Base-by-base conservation (phyloP, 2,888 invertebrate genomes). In the Epinotia ramella region DNA sequence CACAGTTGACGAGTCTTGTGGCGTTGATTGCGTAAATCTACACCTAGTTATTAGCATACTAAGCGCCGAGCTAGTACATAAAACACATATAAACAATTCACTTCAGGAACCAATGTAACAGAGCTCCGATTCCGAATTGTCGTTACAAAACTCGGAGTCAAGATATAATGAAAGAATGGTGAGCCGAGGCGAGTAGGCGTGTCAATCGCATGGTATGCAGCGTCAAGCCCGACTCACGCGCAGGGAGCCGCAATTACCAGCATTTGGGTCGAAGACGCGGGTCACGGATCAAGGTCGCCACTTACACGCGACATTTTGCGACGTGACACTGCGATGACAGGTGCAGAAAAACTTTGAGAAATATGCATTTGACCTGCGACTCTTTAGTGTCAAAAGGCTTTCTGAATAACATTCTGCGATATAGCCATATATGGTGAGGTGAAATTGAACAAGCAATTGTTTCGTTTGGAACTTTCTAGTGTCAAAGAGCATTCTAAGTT, bases 231-330 rank as follows among this genome's bases (percentile, higher is more conserved):
- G 20, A 12, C 64, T 44, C 46, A 44, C 64, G 44, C 64, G 64
- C 64, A 46, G 64, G 64, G 46, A 20, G 64, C 12, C 44, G 64
- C 20, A 64, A 64, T 64, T 64, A 64, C 83, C 84, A n/a, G 86
- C 83, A 89, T 84, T 85, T 86, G 81, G 87, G 86, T 85, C 86
- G 53, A 6, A 16, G 86, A 86, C 80, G 80, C 84, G 85, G 86
- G 87, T 88, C 86, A 86, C 79, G 80, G 84, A 85, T 84, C 89
- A 90, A 90, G 88, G 90, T 86, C 88, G 77, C 65, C 33, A n/a
- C 33, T 62, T n/a, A 33, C 73, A 66, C 72, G 73, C 67, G 56
- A 73, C 49, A 71, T 63, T 49, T 53, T 62, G 49, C 49, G 28
- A 40, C 53, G 18, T 33, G 33, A 33, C 62, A 28, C 13, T 60